These are phyloP conservation scores for Macroteleia sp. DNA, from an alignment of 2,888 invertebrate genomes.

Conservation along the genomic window DNA sequence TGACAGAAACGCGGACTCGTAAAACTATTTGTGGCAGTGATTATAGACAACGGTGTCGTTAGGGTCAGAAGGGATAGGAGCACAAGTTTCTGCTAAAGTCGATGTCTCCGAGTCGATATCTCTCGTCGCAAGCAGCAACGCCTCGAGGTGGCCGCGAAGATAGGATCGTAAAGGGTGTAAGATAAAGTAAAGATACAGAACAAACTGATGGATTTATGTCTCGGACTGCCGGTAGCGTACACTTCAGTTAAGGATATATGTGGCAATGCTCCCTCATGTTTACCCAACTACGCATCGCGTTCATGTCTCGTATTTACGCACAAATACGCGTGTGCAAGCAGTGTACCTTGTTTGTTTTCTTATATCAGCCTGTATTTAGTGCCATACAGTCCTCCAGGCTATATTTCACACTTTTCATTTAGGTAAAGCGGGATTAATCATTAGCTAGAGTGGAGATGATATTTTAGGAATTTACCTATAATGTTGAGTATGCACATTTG, in stretches of 20 bases:
- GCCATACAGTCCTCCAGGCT: constrained; percentile 61
- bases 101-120: constrained; percentile 57
- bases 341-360: constrained; percentile 79
- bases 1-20: constrained; percentile 6
- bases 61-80: constrained; percentile 21
- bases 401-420: constrained; percentile 63
- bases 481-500: not conserved
- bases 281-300: constrained; percentile 74
- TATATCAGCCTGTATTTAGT: constrained; percentile 75
- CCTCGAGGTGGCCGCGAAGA: constrained; percentile 64
- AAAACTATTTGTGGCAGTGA: constrained; percentile 47
- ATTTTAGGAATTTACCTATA: constrained; percentile 10
- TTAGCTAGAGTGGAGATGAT: constrained; percentile 37
- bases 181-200: constrained; percentile 76
- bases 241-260: constrained; percentile 72
- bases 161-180: constrained; percentile 64
- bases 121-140: constrained; percentile 55
- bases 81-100: constrained; percentile 35
- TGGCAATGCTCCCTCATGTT: constrained; percentile 71
- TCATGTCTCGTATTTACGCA: constrained; percentile 78
- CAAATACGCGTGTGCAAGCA: constrained; percentile 76
- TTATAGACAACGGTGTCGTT: constrained; percentile 46
- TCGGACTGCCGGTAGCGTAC: constrained; percentile 73
- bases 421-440: constrained; percentile 48
- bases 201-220: constrained; percentile 80